Evolutionary conservation across 2,113 vertebrate genomes (phyloP), one percentile per base, ranked within the genome.

Genomic region (Apteryx mantelli): DNA sequence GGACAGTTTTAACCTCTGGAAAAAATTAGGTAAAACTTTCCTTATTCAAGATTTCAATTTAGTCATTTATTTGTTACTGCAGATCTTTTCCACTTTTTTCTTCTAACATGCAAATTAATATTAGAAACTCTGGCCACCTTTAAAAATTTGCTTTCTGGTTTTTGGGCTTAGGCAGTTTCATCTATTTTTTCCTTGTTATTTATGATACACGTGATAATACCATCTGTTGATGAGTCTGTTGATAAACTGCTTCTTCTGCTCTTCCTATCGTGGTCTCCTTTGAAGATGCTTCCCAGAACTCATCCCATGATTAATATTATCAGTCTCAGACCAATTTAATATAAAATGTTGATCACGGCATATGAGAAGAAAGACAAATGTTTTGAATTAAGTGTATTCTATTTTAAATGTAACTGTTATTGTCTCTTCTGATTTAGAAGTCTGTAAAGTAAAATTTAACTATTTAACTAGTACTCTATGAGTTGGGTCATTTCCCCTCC

Each of bases 171-270:
- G 52, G 26, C 26, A 55, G 12, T 64, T 75, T 66, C 8, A 28
- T 89, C 36, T 80, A 42, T 81, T 89, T 93, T 89, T 91, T 93
- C 48, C 69, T 78, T 87, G 82, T 60, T 95, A 86, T 82, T 92
- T 92, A 46, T 73, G 48, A 89, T 48, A 50, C 48, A 89, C 71
- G 28, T 80, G 78, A 44, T 89, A 93, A 87, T 93, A 82, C 93
- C 93, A 90, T 93, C 93, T 95, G 86, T 87, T 95, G 87, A 87
- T 90, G 48, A 85, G 34, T 40, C 46, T 69, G 40, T 64, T 65
- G 74, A 82, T 53, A 81, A 95, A 73, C 30, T 79, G 20, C 46
- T 53, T 76, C 40, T 83, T 76, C 36, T 64, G 42, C 64, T 81
- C 53, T 95, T 95, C 58, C 44, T 83, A 83, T 52, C 52, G 9